These are phyloP conservation scores for Macheiramphus alcinus DNA, from an alignment of 2,113 vertebrate species.

Conservation along the genomic window DNA sequence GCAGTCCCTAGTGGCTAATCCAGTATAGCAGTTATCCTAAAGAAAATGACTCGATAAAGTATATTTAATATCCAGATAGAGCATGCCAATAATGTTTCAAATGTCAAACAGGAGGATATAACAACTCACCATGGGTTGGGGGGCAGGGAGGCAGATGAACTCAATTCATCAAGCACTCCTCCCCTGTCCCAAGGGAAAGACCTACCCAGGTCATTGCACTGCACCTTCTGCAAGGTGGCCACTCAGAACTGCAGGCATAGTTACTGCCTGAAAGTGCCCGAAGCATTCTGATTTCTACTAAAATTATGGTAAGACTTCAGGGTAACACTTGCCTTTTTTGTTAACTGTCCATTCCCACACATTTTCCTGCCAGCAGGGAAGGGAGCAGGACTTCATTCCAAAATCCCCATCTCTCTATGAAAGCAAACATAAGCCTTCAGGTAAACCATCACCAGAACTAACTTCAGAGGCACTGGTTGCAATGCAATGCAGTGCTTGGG, in stretches of 20 bases:
- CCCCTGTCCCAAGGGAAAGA: background rate
- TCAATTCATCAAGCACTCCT: background rate
- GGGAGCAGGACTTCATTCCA: background rate
- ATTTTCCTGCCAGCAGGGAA: background rate
- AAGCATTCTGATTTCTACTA: background rate
- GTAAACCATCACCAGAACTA: background rate
- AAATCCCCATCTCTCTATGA: background rate
- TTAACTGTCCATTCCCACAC: background rate
- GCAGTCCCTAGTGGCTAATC: too few relatives aligned
- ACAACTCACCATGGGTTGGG: background rate
- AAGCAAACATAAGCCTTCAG: background rate
- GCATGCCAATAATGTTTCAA: background rate
- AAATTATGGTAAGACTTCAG: background rate
- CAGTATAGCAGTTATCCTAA: too few relatives aligned
- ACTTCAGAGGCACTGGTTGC: background rate
- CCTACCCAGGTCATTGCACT: too few relatives aligned
- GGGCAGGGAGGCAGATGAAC: background rate
- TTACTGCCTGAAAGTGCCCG: too few relatives aligned
- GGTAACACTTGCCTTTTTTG: background rate
- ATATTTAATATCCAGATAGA: background rate
- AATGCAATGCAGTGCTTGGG: rapidly evolving
- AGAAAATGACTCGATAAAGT: background rate
- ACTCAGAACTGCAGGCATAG: background rate
- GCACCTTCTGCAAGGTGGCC: background rate
- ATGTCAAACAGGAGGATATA: background rate